Evolutionary conservation across 2,797 vertebrate genomes (phyloP).

Genomic region (Enteromius anoplus): DNA sequence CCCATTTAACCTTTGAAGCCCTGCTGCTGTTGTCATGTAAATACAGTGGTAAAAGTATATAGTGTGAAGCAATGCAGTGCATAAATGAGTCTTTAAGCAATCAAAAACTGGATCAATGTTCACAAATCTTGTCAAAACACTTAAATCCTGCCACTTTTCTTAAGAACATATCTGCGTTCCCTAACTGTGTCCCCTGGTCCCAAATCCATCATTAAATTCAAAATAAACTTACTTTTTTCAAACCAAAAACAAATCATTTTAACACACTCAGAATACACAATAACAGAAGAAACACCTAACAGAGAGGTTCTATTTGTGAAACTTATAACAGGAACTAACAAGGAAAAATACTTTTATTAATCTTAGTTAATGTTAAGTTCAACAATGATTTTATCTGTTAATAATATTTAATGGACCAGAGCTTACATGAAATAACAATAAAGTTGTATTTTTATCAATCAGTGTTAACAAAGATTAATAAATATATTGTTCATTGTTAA

Average conservation of each 20-base stretch:
- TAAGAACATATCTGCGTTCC: background rate
- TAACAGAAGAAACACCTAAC: background rate
- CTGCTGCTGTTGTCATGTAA: background rate
- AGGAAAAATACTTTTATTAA: background rate
- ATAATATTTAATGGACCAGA: background rate
- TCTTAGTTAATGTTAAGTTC: background rate
- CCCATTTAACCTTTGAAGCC: background rate
- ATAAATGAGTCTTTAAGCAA: background rate
- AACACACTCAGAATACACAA: background rate
- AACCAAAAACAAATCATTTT: background rate
- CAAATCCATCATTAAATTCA: background rate
- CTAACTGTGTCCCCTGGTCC: background rate
- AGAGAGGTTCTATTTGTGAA: background rate
- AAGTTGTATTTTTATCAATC: background rate
- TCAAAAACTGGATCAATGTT: background rate
- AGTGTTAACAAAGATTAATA: background rate
- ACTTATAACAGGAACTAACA: background rate
- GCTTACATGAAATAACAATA: background rate
- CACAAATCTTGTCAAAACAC: background rate
- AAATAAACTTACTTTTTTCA: background rate
- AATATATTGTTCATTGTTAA: background rate
- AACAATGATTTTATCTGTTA: background rate
- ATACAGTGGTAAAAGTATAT: background rate
- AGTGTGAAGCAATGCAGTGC: background rate
- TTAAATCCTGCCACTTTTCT: background rate